Conservation (phyloP, 2,888 invertebrate genomes). For the Dicyrtoma fusca region DNA sequence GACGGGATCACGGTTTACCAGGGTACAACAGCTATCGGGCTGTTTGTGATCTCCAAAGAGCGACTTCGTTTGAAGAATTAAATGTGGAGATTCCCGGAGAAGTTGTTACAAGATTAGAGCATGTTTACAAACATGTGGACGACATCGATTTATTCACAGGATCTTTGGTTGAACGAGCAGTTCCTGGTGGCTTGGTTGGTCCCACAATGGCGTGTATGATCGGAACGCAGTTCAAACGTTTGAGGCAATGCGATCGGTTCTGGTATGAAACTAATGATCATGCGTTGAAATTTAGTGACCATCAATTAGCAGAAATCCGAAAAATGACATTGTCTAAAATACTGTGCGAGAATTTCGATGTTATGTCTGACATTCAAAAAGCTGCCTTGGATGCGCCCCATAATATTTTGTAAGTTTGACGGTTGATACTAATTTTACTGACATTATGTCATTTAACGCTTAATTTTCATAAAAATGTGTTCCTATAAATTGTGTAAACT, state of each 20-base stretch:
- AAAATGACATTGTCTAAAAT: conserved; percentile 83
- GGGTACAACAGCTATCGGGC: conserved; percentile 90
- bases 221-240: conserved; percentile 87
- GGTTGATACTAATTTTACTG: not conserved
- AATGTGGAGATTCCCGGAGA: conserved; percentile 83
- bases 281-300: conserved; percentile 77
- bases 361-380: conserved; percentile 81
- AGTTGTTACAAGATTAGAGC: conserved; percentile 59
- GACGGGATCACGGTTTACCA: conserved; percentile 68
- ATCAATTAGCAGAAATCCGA: conserved; percentile 84
- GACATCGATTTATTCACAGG: conserved; percentile 97
- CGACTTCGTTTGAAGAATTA: conserved; percentile 82
- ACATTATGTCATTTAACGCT: not conserved
- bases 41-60: conserved; percentile 84
- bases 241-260: conserved; percentile 91
- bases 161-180: conserved; percentile 83
- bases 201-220: conserved; percentile 92
- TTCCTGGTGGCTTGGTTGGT: conserved; percentile 89
- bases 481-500: not conserved
- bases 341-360: conserved; percentile 87
- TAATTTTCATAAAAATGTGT: not conserved
- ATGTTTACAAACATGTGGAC: conserved; percentile 78
- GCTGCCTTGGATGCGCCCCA: conserved; percentile 89
- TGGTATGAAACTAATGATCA: conserved; percentile 90
- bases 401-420: conserved; percentile 61